These are phyloP conservation scores for Cryptoprocta ferox DNA, from an alignment of 2,797 vertebrate species.

Conservation along the genomic window DNA sequence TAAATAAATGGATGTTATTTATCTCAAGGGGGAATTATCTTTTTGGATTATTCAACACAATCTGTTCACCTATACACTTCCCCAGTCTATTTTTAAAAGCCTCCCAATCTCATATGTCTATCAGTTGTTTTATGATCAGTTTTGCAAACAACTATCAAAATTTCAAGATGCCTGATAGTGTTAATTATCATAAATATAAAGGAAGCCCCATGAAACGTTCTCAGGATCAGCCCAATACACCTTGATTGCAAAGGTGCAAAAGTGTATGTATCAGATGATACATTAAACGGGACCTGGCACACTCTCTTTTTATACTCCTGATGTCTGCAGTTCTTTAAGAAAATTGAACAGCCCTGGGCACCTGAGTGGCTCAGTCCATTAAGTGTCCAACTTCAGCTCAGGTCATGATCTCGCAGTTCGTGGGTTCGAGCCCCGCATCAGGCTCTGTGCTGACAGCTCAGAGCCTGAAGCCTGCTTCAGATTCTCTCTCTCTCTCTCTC, in stretches of 20 bases:
- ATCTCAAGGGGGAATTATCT: conserved; percentile 67
- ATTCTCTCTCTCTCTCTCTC: no score
- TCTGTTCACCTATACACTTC: conserved; percentile 72
- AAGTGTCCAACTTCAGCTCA: no score
- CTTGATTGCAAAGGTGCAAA: background rate
- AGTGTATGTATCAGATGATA: background rate
- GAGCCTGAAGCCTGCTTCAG: no score
- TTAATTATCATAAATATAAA: conserved; percentile 44
- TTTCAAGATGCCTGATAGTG: background rate
- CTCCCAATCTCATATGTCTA: conserved; percentile 54
- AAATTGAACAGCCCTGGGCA: conserved; percentile 12
- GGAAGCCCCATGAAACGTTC: background rate
- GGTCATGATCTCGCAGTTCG: no score
- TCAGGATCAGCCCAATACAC: background rate
- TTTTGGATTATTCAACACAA: conserved; percentile 70
- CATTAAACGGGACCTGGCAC: background rate
- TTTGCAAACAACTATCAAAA: conserved; percentile 56
- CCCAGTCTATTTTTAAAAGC: conserved; percentile 53
- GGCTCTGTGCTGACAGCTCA: no score
- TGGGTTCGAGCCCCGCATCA: no score
- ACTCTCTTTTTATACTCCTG: background rate
- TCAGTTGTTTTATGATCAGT: conserved; percentile 47
- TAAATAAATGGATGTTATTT: conserved; percentile 73
- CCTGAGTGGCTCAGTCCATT: no score
- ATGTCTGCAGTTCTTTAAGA: background rate